Evolutionary conservation across 1,140 invertebrate genomes (phyloP), one percentile per base, ranked within the genome.

Genomic region (Eupristina koningsbergeri): DNA sequence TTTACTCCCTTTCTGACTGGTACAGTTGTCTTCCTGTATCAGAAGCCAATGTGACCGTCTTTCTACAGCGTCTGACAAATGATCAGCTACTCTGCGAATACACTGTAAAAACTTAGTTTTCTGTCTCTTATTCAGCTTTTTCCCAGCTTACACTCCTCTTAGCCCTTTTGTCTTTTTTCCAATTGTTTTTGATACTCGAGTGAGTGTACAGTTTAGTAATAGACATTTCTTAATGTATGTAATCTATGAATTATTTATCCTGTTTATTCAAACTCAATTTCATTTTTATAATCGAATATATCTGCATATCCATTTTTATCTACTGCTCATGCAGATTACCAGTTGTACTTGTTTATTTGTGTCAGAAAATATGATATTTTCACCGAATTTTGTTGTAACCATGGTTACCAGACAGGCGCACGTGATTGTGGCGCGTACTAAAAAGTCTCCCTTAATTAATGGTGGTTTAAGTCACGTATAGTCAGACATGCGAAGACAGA

Each of bases 381-480:
- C 64, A 47, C 26, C 29, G 69, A 73, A 84, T 86, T 71, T 80
- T 67, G 81, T 39, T 84, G 87, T 87, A 86, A 83, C 88, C 86
- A 89, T 87, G 84, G 85, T 69, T 80, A 89, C 86, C 84, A 82
- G 80, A 76, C n/a, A 45, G 81, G 85, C 85, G 78, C 76, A 84
- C 87, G 83, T 87, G 86, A 89, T 89, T 89, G 89, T 87, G 90
- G 84, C 87, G 85, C 85, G 86, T 85, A 75, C 81, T 86, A 85
- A 88, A 89, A 90, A 90, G 89, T 87, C 87, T 89, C 86, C 89
- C 87, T 90, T 90, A 90, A 91, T 90, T 90, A 90, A 90, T 87
- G 88, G 86, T 82, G 86, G 87, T 86, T 89, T 88, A 87, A 89
- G 88, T 89, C 86, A 88, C 87, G 86, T 87, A 85, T 86, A 81